A percentile compares a stretch with the other conserved stretches of the same genome.
Conservation (phyloP, 1,140 invertebrate genomes). For the Bombus soroeensis region DNA sequence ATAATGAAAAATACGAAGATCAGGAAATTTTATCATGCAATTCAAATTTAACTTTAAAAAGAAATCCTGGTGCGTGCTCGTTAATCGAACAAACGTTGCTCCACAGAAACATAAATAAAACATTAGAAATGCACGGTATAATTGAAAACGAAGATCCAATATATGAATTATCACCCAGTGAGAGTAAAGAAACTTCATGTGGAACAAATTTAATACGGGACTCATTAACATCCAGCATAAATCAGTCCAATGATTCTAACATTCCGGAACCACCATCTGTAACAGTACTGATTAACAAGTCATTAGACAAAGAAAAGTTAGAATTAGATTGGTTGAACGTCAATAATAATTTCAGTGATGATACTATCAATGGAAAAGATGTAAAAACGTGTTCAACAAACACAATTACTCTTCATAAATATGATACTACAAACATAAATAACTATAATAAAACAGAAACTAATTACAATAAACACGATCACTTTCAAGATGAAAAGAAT, state of each 20-base stretch:
- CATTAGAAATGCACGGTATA: background rate
- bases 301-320: conserved; percentile 7
- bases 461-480: background rate
- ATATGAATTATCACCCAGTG: conserved; percentile 10
- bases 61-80: conserved; percentile 58
- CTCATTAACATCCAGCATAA: conserved; percentile 16
- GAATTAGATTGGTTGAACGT: conserved; percentile 20
- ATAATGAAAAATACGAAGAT: conserved; percentile 11
- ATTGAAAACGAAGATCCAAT: background rate
- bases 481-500: background rate
- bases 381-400: conserved; percentile 9
- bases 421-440: background rate
- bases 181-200: conserved; percentile 27
- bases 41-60: conserved; percentile 53
- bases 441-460: background rate
- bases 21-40: conserved; percentile 19
- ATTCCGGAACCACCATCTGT: conserved; percentile 17
- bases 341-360: background rate
- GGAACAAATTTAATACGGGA: conserved; percentile 25
- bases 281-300: conserved; percentile 18
- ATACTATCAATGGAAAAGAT: background rate
- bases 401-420: conserved; percentile 9
- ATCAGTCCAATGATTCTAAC: conserved; percentile 35
- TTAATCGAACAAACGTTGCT: conserved; percentile 18
- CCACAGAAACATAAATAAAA: background rate